Percentiles rank a stretch among this genome's conserved stretches.
Conservation (phyloP, 2,888 invertebrate genomes). For the Andrena haemorrhoa region DNA sequence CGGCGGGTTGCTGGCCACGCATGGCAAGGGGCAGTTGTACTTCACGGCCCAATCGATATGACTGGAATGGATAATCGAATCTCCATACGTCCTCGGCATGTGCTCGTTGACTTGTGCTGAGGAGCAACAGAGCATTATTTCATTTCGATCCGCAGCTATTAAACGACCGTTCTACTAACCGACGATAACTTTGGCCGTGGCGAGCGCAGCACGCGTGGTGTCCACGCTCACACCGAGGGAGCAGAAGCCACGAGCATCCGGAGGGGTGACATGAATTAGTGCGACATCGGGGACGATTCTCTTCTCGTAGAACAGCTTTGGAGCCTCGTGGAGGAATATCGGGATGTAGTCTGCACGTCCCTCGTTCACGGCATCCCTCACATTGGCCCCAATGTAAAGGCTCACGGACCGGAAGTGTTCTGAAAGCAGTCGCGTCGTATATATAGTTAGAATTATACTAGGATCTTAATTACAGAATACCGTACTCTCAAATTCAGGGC, state of each 20-base stretch:
- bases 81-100: constrained; percentile 88
- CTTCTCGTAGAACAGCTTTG: constrained; percentile 86
- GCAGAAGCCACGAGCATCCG: constrained; percentile 88
- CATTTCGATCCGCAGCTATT: neutral
- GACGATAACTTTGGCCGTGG: constrained; percentile 87
- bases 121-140: neutral
- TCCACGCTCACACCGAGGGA: constrained; percentile 88
- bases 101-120: constrained; percentile 87
- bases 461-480: constrained; percentile 8
- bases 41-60: constrained; percentile 88
- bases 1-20: constrained; percentile 82
- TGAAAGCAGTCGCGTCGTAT: constrained; percentile 68
- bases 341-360: constrained; percentile 88
- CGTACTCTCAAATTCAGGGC: constrained; percentile 86
- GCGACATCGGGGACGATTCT: constrained; percentile 87
- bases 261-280: constrained; percentile 86
- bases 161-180: constrained; percentile 82
- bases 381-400: constrained; percentile 87
- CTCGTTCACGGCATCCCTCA: constrained; percentile 86
- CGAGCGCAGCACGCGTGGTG: constrained; percentile 87
- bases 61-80: constrained; percentile 87
- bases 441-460: neutral
- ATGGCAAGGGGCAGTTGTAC: constrained; percentile 84
- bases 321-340: constrained; percentile 88
- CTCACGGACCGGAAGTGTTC: constrained; percentile 87